These are phyloP conservation scores for Cancer borealis DNA, from an alignment of 2,888 invertebrate species.

Conservation along the genomic window DNA sequence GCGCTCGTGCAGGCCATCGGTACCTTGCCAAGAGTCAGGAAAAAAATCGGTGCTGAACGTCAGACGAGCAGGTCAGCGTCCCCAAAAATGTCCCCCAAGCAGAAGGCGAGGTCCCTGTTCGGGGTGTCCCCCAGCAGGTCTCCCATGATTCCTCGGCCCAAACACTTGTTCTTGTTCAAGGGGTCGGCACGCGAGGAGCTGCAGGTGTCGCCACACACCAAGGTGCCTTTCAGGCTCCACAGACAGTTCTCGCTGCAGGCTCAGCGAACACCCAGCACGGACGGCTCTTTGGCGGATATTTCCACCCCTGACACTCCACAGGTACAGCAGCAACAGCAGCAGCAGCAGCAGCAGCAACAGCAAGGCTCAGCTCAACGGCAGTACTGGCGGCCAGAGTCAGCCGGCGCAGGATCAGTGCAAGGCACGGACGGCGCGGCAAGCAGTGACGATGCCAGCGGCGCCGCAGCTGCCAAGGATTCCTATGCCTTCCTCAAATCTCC, in stretches of 20 bases:
- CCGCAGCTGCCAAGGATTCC: constrained; percentile 64
- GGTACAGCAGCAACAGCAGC: constrained; percentile 60
- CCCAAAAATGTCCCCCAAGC: constrained; percentile 77
- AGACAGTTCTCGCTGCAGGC: constrained; percentile 74
- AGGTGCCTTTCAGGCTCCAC: constrained; percentile 71
- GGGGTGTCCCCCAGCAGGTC: constrained; percentile 76
- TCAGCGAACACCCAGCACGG: constrained; percentile 76
- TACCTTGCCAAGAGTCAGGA: constrained; percentile 74
- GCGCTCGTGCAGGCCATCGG: constrained; percentile 76
- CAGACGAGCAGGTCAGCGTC: constrained; percentile 72
- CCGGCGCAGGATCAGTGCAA: constrained; percentile 25
- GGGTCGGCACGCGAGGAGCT: constrained; percentile 72
- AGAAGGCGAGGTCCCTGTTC: constrained; percentile 75
- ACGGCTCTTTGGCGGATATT: constrained; percentile 74
- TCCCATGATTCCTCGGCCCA: constrained; percentile 77
- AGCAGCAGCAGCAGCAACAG: constrained; percentile 60
- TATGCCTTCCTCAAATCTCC: constrained; percentile 76
- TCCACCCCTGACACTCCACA: constrained; percentile 77
- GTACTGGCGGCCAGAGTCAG: constrained; percentile 59
- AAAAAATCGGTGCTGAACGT: constrained; percentile 73
- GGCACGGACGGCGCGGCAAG: constrained; percentile 50
- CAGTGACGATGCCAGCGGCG: constrained; percentile 62
- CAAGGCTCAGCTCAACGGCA: constrained; percentile 37
- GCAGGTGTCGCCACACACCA: constrained; percentile 73
- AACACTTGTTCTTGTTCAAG: constrained; percentile 76